Percentiles rank a stretch among this genome's conserved stretches.
These are phyloP conservation scores for Brenthis daphne DNA, from an alignment of 2,888 invertebrate genomes.

Conservation along the genomic window DNA sequence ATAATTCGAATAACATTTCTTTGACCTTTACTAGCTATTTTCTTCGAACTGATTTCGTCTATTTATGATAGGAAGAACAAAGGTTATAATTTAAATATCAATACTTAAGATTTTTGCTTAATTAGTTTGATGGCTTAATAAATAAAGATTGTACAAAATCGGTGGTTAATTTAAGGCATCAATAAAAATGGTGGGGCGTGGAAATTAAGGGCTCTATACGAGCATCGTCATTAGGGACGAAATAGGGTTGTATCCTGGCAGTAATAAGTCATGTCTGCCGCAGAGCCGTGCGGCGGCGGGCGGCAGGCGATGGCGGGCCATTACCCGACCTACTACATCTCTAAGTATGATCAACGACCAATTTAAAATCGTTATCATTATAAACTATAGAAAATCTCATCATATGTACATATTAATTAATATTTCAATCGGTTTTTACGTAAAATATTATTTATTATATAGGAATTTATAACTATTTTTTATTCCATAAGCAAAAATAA, in stretches of 20 bases:
- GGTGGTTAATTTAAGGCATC: conserved; percentile 73
- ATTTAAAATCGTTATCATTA: conserved; percentile 59
- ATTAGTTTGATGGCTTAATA: conserved; percentile 21
- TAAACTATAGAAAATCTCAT: conserved; percentile 31
- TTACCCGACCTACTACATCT: conserved; percentile 58
- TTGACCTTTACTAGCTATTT: conserved; percentile 55
- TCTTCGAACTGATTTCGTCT: conserved; percentile 36
- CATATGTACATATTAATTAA: conserved; percentile 9
- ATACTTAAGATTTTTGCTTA: conserved; percentile 30
- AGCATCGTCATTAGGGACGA: conserved; percentile 78
- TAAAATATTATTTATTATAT: not conserved
- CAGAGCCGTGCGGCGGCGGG: conserved; percentile 52
- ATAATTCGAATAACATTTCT: conserved; percentile 74
- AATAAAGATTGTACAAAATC: conserved; percentile 33
- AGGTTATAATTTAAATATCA: conserved; percentile 31
- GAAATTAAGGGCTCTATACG: conserved; percentile 77
- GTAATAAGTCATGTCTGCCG: conserved; percentile 81
- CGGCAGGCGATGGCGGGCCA: conserved; percentile 54
- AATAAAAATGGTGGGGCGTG: conserved; percentile 80
- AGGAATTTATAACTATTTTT: too few species aligned
- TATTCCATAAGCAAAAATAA: too few species aligned
- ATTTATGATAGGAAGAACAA: conserved; percentile 32
- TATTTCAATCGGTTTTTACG: not conserved
- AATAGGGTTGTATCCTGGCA: conserved; percentile 80
- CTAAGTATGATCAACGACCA: conserved; percentile 77